Evolutionary conservation across 1,140 invertebrate genomes (phyloP).

Genomic region (Drosophila funebris): DNA sequence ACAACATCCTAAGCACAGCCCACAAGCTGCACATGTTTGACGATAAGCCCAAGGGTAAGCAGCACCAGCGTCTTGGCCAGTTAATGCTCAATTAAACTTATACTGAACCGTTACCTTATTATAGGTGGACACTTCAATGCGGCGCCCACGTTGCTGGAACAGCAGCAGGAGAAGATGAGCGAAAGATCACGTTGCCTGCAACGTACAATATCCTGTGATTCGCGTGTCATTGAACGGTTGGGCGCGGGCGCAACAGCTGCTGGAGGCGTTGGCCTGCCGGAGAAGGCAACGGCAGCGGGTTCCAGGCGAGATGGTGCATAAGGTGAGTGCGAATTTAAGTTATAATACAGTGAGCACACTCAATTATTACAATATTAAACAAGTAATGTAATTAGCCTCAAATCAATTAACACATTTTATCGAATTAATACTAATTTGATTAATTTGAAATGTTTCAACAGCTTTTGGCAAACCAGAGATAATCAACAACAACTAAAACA

Average conservation of each 20-base stretch:
- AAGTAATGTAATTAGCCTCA: no score
- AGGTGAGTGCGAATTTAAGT: constrained; percentile 10
- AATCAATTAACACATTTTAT: no score
- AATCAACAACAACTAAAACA: background rate
- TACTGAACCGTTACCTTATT: no score
- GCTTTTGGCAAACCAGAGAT: background rate
- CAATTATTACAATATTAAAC: no score
- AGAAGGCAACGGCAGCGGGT: constrained; percentile 40
- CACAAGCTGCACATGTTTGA: constrained; percentile 73
- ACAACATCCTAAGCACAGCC: constrained; percentile 65
- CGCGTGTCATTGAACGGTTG: constrained; percentile 62
- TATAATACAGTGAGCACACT: no score
- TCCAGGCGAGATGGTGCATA: constrained; percentile 49
- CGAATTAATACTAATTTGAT: background rate
- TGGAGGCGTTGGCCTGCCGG: background rate
- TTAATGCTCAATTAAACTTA: background rate
- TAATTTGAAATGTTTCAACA: background rate
- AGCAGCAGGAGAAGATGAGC: constrained; percentile 90
- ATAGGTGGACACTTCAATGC: constrained; percentile 85
- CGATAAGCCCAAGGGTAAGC: constrained; percentile 69
- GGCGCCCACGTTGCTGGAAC: constrained; percentile 89
- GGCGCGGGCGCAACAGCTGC: constrained; percentile 27
- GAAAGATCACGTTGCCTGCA: constrained; percentile 87
- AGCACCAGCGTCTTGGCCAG: background rate
- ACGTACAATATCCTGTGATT: constrained; percentile 84